These are phyloP conservation scores for Lasius fuliginosus DNA, from an alignment of 2,888 invertebrate genomes.

Conservation along the genomic window DNA sequence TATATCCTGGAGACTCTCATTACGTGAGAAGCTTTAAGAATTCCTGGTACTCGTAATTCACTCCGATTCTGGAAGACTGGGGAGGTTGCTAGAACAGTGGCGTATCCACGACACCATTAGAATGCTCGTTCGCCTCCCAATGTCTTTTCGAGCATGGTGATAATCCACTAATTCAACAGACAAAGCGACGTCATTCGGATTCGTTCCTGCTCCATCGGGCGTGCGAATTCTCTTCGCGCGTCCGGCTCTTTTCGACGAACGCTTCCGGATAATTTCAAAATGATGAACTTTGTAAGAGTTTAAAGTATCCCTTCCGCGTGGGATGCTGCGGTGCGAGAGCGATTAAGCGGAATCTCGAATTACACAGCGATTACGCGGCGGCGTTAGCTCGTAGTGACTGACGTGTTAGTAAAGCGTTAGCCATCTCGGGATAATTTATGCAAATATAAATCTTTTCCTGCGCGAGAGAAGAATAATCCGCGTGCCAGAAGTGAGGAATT, in stretches of 20 bases:
- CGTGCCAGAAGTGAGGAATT: not conserved
- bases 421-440: constrained; percentile 29
- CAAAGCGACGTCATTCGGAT: constrained; percentile 42
- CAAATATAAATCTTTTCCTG: constrained; percentile 12
- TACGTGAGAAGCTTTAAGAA: constrained; percentile 83
- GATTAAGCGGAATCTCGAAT: constrained; percentile 11
- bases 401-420: not conserved
- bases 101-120: constrained; percentile 72
- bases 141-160: constrained; percentile 64
- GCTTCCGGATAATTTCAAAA: constrained; percentile 31
- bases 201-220: constrained; percentile 32
- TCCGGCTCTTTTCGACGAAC: not conserved
- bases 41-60: constrained; percentile 79
- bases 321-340: not conserved
- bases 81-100: constrained; percentile 72
- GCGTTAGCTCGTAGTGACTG: constrained; percentile 17
- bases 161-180: constrained; percentile 75
- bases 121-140: constrained; percentile 72
- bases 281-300: constrained; percentile 35
- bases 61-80: constrained; percentile 72
- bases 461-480: not conserved
- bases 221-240: constrained; percentile 28
- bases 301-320: not conserved
- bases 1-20: constrained; percentile 78
- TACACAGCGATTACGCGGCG: constrained; percentile 4